Base-by-base conservation (phyloP, 2,797 vertebrate species). In the Anabas testudineus region DNA sequence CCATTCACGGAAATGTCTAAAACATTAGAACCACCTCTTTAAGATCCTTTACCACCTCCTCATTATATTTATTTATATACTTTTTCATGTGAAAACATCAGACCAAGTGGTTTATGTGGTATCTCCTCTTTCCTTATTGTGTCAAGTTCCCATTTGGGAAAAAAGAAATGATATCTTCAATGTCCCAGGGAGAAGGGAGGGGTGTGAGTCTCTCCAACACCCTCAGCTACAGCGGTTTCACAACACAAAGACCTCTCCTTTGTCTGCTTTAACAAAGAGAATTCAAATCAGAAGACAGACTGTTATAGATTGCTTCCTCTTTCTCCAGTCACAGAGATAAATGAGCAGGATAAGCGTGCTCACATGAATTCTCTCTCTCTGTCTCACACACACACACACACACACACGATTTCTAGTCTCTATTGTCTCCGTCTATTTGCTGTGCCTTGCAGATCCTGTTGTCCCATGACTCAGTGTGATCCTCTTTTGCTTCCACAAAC, bases 181-280 rank as follows among this genome's bases (percentile, higher is more conserved):
- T 1, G 39, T 58, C 30, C 63, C 14, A 19, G 66, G 19, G 3
- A 7, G n/a, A 42, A 15, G 12, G 37, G 46, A 39, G 36, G 14
- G 28, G 28, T 24, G 12, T 19, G 10, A 24, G 10, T 34, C 13
- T 28, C 36, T 69, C 36, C 41, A 39, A 70, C 74, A 63, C 58
- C 46, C 57, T 41, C 34, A 13, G 41, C 66, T 63, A 65, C 76
- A 78, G 46, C 45, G 54, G 21, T 60, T 77, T 81, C 78, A 72
- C 83, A 74, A 78, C 83, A 87, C 88, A 84, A 66, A 91, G 80
- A 81, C 66, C 49, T 67, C 62, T 63, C 77, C 88, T 88, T 90
- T 92, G 90, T 91, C 85, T 84, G 69, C 80, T 28, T 34, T 32
- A 87, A 90, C 90, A 92, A 92, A 90, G 81, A 79, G 66, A 65